phyloP scores from a whole-genome alignment of 2,888 invertebrate species.

The Phyto melanocephala region DNA sequence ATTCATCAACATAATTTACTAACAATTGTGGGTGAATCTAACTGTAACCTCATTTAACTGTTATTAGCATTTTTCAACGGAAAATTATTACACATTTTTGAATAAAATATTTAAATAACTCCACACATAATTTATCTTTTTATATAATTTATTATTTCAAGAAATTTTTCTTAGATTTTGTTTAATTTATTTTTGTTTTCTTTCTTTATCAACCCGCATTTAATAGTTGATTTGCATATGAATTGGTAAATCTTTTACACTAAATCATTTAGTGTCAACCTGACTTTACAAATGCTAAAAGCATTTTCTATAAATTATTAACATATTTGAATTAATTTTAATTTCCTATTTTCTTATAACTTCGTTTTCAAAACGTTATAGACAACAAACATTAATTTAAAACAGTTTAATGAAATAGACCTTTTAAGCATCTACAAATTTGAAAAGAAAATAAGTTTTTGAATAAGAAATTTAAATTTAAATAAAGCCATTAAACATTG shows the following conservation, averaged over 20 bases:
- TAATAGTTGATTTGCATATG: slow-evolving; percentile 26
- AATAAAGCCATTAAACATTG: slow-evolving; percentile 63
- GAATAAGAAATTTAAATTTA: slow-evolving; percentile 49
- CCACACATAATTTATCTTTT: neutral
- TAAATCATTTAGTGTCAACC: slow-evolving; percentile 39
- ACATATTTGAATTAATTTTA: slow-evolving; percentile 16
- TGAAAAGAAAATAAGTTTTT: neutral
- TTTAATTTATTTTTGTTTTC: neutral
- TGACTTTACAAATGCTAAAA: neutral
- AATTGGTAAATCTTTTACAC: neutral
- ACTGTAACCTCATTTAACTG: neutral
- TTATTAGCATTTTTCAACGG: neutral
- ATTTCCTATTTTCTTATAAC: neutral
- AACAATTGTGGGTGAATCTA: neutral
- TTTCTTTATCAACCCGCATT: neutral
- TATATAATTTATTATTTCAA: neutral
- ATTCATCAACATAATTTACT: too few relatives aligned
- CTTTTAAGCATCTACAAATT: slow-evolving; percentile 38
- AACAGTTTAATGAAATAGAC: slow-evolving; percentile 29
- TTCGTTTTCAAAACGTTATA: neutral
- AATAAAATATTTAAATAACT: neutral
- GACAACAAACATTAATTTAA: slow-evolving; percentile 12
- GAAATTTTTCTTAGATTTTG: neutral
- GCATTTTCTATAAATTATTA: neutral
- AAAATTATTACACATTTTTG: neutral